Base-by-base conservation (phyloP, 1,140 invertebrate genomes). In the Cotesia vestalis region DNA sequence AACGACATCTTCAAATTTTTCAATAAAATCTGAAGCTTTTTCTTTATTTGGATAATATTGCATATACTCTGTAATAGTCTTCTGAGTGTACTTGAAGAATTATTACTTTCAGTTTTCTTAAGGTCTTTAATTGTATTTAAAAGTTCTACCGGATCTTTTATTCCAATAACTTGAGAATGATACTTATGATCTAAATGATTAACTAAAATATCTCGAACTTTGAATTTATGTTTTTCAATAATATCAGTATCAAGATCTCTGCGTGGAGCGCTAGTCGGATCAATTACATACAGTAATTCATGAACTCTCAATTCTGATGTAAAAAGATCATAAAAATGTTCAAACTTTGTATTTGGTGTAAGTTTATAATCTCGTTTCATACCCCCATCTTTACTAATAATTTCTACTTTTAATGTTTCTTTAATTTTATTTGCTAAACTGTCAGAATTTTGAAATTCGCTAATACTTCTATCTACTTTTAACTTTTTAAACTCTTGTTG, bases 241-340 rank as follows among this genome's bases (percentile, higher is more conserved):
- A 60, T 4, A 27, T 14, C 9, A 60, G 70, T 59, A 52, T 63
- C 53, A 51, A 73, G 6, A 36, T 38, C 27, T 73, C 20, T 6
- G 66, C 63, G 20, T 38, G 46, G 17, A 20, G 27, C 57, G 57
- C 27, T 11, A 11, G 34, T 35, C 0, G n/a, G 11, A 17, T 64
- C 12, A 55, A 75, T 73, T 27, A 75, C 52, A 36, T 75, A 57
- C 9, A 76, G 20, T 34, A 76, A 74, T 38, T 76, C 70, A 9
- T 35, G 63, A 6, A 59, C 17, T 35, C 70, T 9, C 12, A 76
- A 64, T 57, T 76, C 70, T 1, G 75, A 76, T 12, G 14, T 66
- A 8, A 74, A 72, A 20, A 66, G 72, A 35, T 76, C 75, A 27
- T 64, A 69, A 46, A 76, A 76, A 62, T 74, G 66, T 74, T 76